Evolutionary conservation across 2,797 vertebrate species (phyloP).

Genomic region (Coendou prehensilis): DNA sequence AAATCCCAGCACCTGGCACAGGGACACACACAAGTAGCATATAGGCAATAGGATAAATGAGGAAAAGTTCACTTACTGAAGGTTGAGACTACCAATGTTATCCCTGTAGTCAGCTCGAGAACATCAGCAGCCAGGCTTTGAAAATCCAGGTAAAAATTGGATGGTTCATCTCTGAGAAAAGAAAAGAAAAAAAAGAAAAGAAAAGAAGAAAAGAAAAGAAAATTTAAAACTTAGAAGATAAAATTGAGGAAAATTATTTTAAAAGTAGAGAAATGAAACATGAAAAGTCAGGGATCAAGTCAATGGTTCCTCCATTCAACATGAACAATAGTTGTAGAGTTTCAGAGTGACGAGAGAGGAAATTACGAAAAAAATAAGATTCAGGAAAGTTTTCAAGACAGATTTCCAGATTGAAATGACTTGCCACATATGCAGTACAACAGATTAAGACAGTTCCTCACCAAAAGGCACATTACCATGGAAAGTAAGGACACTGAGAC

Average conservation of each 20-base stretch:
- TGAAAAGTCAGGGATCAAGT: not conserved
- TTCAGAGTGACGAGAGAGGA: not conserved
- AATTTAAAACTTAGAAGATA: slow-evolving; percentile 36
- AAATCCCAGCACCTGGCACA: not conserved
- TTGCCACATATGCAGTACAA: slow-evolving; percentile 16
- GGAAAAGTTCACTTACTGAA: slow-evolving; percentile 52
- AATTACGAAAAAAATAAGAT: not conserved
- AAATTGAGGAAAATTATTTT: not conserved
- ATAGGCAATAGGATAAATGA: not conserved
- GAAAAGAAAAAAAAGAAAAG: slow-evolving; percentile 6
- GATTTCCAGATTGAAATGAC: slow-evolving; percentile 50
- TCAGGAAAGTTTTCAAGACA: slow-evolving; percentile 24
- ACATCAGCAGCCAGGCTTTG: not conserved
- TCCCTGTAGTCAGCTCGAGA: not conserved
- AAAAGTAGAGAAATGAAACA: slow-evolving; percentile 38
- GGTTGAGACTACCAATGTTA: not conserved
- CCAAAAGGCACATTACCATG: not conserved
- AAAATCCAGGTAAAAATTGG: not conserved
- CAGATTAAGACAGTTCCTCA: not conserved
- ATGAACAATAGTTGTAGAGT: not conserved
- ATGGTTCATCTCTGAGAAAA: slow-evolving; percentile 14
- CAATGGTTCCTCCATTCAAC: not conserved
- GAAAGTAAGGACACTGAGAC: not conserved
- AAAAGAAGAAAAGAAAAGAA: not conserved
- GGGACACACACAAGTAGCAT: not conserved